A percentile compares a stretch with the other conserved stretches of the same genome.
Conservation (phyloP, 1,140 invertebrate species). For the Bombus confusus region DNA sequence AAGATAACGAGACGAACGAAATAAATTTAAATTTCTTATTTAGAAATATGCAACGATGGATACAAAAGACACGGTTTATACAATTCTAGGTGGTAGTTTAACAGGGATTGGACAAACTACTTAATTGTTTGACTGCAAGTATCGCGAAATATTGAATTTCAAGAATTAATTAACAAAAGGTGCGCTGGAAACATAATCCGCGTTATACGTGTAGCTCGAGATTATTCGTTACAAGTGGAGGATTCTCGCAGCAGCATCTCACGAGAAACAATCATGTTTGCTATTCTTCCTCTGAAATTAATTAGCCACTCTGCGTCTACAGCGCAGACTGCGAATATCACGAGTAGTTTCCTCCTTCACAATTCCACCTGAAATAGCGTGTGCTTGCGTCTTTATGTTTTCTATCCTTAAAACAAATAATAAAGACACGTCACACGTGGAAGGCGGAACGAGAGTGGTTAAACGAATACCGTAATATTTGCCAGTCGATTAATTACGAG, state of each 20-base stretch:
- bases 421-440: too few species aligned
- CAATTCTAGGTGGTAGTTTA: not conserved
- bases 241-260: not conserved
- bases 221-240: not conserved
- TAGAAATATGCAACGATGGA: too few species aligned
- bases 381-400: not conserved
- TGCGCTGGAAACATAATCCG: not conserved
- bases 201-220: not conserved
- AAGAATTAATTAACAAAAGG: not conserved
- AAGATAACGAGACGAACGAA: too few species aligned
- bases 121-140: not conserved
- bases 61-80: not conserved
- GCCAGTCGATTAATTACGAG: too few species aligned
- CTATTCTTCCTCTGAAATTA: slow-evolving; percentile 6
- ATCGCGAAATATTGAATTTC: not conserved
- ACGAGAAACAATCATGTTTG: slow-evolving; percentile 4
- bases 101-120: not conserved
- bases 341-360: not conserved
- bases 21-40: too few species aligned
- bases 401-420: not conserved
- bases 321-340: not conserved
- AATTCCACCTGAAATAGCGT: not conserved
- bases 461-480: too few species aligned
- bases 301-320: slow-evolving; percentile 2
- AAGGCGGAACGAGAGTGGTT: too few species aligned